phyloP scores from a whole-genome alignment of 2,888 invertebrate genomes.

The Netelia melanura region DNA sequence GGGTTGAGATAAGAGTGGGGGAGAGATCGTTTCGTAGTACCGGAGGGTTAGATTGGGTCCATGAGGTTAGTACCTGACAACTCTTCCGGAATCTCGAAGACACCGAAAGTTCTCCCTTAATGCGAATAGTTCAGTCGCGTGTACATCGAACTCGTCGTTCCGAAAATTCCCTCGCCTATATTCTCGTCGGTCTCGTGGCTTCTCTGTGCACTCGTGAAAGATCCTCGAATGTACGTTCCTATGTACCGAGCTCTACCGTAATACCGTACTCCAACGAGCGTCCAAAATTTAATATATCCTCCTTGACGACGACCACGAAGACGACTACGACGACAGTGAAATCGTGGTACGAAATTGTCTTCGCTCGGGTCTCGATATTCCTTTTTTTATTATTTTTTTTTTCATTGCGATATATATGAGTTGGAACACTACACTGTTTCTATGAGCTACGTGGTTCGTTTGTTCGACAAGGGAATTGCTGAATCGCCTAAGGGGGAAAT shows the following conservation, averaged over 20 bases:
- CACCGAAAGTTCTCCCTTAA: conserved; percentile 66
- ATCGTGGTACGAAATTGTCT: conserved; percentile 35
- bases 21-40: conserved; percentile 19
- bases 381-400: conserved; percentile 8
- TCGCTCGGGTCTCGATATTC: conserved; percentile 30
- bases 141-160: conserved; percentile 61
- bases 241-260: conserved; percentile 17
- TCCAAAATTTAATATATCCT: conserved; percentile 61
- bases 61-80: conserved; percentile 48
- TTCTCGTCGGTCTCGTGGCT: conserved; percentile 21
- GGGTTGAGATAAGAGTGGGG: not conserved
- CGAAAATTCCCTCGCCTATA: conserved; percentile 62
- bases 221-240: conserved; percentile 12
- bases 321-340: not conserved
- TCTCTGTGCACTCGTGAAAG: not conserved
- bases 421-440: not conserved
- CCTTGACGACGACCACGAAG: not conserved
- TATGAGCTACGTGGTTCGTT: conserved; percentile 7
- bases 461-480: conserved; percentile 7
- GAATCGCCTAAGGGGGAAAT: not conserved
- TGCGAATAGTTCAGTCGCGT: conserved; percentile 70
- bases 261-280: conserved; percentile 28
- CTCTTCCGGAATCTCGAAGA: conserved; percentile 63
- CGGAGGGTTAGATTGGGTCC: conserved; percentile 41
- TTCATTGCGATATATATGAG: not conserved